phyloP scores from a whole-genome alignment of 37 sponge, comb jelly and placozoan species.

The Lycopodina hypogea region DNA sequence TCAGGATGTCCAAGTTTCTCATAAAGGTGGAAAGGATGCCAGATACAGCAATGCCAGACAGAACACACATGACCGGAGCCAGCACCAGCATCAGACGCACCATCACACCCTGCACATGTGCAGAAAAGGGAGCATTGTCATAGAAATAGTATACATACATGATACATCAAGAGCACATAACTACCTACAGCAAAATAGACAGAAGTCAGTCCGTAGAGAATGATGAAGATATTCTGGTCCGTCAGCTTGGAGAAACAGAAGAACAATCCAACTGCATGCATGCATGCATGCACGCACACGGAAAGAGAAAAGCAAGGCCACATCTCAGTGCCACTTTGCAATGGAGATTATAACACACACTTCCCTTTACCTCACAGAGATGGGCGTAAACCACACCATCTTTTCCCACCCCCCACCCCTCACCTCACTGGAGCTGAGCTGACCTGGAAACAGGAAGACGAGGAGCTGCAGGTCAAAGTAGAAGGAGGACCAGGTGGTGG shows the following conservation, averaged over 20 bases:
- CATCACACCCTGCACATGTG: constrained; percentile 89
- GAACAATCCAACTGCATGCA: constrained; percentile 80
- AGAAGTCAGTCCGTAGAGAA: constrained; percentile 93
- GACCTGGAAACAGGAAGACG: constrained; percentile 96
- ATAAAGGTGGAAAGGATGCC: constrained; percentile 80
- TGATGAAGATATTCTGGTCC: constrained; percentile 97
- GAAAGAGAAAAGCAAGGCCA: no score
- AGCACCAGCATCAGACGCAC: constrained; percentile 99
- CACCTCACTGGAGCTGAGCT: not conserved
- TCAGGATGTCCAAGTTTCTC: constrained; percentile 73
- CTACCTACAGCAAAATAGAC: constrained; percentile 91
- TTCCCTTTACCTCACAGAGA: not conserved
- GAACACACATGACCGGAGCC: constrained; percentile 96
- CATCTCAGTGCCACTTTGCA: no score
- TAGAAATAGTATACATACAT: not conserved
- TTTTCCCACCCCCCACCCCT: no score
- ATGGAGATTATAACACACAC: constrained; percentile 4
- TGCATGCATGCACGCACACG: no score
- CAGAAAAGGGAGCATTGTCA: not conserved
- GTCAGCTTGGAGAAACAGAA: constrained; percentile 93
- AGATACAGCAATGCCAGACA: constrained; percentile 92
- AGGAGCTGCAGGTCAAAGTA: constrained; percentile 97
- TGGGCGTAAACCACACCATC: no score
- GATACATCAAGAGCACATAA: not conserved
- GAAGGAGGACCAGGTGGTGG: constrained; percentile 98